A percentile compares a stretch with the other conserved stretches of the same genome.
These are phyloP conservation scores for Laticauda colubrina DNA, from an alignment of 2,113 vertebrate genomes.

Conservation along the genomic window DNA sequence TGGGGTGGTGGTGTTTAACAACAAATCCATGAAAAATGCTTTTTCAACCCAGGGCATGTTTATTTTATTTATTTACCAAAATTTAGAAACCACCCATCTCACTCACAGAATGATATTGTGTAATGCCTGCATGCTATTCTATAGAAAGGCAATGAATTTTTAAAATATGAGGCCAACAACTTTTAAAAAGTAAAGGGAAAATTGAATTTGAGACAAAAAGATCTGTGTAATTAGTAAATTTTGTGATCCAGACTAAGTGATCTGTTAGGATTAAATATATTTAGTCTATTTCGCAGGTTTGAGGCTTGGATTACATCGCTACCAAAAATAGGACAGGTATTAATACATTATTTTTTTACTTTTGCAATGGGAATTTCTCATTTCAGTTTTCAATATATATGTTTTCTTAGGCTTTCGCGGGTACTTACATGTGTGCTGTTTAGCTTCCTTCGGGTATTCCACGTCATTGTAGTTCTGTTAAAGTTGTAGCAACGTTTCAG, in stretches of 20 bases:
- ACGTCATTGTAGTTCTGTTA: no score
- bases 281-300: not conserved
- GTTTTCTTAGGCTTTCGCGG: no score
- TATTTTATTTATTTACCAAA: not conserved
- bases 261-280: not conserved
- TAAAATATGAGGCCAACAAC: not conserved
- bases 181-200: not conserved
- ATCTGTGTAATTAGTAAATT: not conserved
- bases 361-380: not conserved
- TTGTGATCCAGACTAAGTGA: not conserved
- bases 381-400: not conserved
- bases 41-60: not conserved
- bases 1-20: constrained; percentile 22
- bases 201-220: no score
- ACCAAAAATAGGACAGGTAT: not conserved
- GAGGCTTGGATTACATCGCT: not conserved
- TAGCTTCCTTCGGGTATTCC: no score
- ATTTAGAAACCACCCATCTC: not conserved
- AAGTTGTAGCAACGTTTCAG: no score
- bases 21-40: constrained; percentile 5
- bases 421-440: no score
- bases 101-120: not conserved
- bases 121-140: not conserved
- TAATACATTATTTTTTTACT: not conserved
- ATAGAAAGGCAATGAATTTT: not conserved